These are phyloP conservation scores for Drosophila pseudoananassae DNA, from an alignment of 1,140 invertebrate genomes.

Conservation along the genomic window DNA sequence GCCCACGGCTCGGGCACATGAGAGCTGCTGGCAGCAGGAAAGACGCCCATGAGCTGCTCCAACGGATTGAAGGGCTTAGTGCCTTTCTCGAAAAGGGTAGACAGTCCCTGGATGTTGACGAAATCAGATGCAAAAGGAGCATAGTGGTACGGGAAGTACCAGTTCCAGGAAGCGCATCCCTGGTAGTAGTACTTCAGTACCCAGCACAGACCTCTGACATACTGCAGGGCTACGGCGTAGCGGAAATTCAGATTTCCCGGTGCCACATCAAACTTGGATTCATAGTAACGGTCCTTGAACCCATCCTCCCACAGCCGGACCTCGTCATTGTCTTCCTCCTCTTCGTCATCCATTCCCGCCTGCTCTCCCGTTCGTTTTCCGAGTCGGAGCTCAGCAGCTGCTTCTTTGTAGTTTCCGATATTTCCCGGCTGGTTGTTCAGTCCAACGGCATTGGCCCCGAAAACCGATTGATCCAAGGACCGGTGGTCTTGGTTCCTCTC, in stretches of 20 bases:
- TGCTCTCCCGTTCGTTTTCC: slow-evolving; percentile 83
- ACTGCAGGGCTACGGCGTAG: slow-evolving; percentile 95
- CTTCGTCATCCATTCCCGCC: slow-evolving; percentile 78
- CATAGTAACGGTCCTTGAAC: slow-evolving; percentile 99
- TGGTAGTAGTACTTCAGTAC: slow-evolving; percentile 99
- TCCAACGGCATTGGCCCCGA: slow-evolving; percentile 89
- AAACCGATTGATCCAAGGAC: slow-evolving; percentile 85
- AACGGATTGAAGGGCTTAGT: slow-evolving; percentile 98
- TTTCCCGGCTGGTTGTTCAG: slow-evolving; percentile 77
- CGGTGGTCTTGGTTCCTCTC: slow-evolving; percentile 72
- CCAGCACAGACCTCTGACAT: slow-evolving; percentile 98
- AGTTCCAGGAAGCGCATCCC: slow-evolving; percentile 99
- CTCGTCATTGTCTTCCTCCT: slow-evolving; percentile 93
- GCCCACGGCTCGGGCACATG: slow-evolving; percentile 98
- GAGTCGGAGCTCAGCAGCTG: slow-evolving; percentile 88
- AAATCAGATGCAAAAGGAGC: slow-evolving; percentile 99
- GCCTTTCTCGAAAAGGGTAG: slow-evolving; percentile 94
- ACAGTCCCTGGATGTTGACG: slow-evolving; percentile 93
- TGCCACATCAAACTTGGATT: slow-evolving; percentile 97
- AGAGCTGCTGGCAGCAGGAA: slow-evolving; percentile 97
- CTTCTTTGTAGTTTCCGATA: slow-evolving; percentile 87
- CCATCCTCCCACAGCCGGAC: slow-evolving; percentile 98
- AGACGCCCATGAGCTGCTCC: slow-evolving; percentile 99
- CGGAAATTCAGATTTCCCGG: slow-evolving; percentile 93
- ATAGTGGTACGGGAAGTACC: slow-evolving; percentile 99